Conservation (phyloP, 2,888 invertebrate species). For the Melanostoma scalare region DNA sequence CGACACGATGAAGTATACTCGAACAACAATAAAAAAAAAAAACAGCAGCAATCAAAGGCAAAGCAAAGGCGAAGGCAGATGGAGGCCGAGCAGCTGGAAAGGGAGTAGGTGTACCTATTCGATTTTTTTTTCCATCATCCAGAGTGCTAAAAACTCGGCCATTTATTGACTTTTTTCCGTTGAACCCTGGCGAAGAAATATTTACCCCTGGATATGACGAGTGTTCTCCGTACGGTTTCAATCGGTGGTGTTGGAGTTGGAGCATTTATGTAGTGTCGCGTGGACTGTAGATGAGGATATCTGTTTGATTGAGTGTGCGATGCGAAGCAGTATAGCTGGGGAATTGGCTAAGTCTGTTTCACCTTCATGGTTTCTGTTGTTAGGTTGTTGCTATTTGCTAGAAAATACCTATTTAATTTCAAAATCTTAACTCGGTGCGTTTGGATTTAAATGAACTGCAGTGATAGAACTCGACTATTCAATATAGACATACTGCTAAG, state of each 20-base stretch:
- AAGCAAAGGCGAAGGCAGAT: slow-evolving; percentile 4
- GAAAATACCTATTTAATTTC: no score
- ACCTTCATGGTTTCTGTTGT: no score
- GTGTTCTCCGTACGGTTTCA: slow-evolving; percentile 11
- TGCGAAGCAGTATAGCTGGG: no score
- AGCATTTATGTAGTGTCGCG: neutral
- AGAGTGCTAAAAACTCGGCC: slow-evolving; percentile 75
- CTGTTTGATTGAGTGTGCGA: no score
- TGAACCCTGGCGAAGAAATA: slow-evolving; percentile 59
- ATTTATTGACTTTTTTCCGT: slow-evolving; percentile 73
- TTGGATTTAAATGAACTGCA: no score
- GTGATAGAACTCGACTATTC: no score
- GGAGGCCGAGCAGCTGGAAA: slow-evolving; percentile 41
- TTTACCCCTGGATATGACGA: slow-evolving; percentile 53
- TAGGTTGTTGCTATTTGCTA: no score
- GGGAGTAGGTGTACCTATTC: slow-evolving; percentile 43
- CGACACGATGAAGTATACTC: neutral
- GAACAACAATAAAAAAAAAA: slow-evolving; percentile 11
- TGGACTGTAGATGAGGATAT: neutral
- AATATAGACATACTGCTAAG: no score
- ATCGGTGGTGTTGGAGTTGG: neutral
- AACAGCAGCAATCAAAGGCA: slow-evolving; percentile 21
- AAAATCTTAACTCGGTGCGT: no score
- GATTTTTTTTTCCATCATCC: slow-evolving; percentile 61
- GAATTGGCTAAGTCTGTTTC: no score